Evolutionary conservation across 64 coral and sea anemone species (phyloP).

Genomic region (Montipora efflorescens): DNA sequence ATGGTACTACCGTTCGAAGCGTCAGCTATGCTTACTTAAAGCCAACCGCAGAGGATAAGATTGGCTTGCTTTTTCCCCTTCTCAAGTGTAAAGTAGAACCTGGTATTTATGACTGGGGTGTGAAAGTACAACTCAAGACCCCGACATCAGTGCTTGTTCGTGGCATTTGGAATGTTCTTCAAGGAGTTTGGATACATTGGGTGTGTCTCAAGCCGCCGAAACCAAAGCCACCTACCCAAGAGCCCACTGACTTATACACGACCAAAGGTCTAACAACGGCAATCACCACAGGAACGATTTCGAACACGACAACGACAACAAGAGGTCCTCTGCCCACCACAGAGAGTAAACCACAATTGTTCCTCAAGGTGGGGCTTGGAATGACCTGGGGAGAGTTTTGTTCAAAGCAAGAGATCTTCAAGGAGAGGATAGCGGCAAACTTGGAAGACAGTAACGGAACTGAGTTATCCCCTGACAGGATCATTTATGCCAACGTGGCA

Average conservation of each 20-base stretch:
- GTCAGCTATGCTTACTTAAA: not conserved
- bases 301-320: not conserved
- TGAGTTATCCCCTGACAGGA: constrained; percentile 50
- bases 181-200: not conserved
- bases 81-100: not conserved
- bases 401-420: constrained; percentile 56
- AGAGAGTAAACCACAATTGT: constrained; percentile 17
- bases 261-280: not conserved
- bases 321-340: not conserved
- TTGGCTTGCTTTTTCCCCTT: not conserved
- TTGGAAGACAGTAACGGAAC: constrained; percentile 79
- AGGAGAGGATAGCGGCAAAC: constrained; percentile 68
- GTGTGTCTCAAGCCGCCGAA: not conserved
- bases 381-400: constrained; percentile 89
- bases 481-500: constrained; percentile 69
- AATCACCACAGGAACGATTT: not conserved
- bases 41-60: not conserved
- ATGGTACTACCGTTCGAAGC: not conserved
- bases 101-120: not conserved
- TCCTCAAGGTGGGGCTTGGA: constrained; percentile 67
- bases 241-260: not conserved
- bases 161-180: not conserved
- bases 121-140: not conserved
- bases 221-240: not conserved
- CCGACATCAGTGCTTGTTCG: not conserved